Percentiles rank a stretch among this genome's conserved stretches.
Conservation (phyloP, 2,113 vertebrate species). For the Nicator chloris region DNA sequence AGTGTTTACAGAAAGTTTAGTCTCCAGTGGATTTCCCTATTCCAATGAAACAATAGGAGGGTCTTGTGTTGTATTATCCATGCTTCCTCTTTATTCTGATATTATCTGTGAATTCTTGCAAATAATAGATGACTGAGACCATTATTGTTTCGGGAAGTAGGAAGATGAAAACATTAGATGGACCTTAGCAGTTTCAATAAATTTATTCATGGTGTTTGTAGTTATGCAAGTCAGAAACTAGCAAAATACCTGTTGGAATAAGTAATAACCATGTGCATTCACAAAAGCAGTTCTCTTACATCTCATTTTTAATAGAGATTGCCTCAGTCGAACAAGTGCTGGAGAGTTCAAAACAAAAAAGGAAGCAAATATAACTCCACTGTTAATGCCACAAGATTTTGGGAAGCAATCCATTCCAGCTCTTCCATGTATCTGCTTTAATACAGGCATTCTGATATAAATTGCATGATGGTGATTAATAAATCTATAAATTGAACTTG, state of each 20-base stretch:
- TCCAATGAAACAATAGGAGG: neutral
- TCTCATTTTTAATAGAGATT: neutral
- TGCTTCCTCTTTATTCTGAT: constrained; percentile 28
- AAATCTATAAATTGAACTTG: constrained; percentile 8
- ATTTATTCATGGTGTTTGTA: neutral
- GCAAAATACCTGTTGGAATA: constrained; percentile 3
- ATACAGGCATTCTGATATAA: neutral
- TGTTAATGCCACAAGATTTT: neutral
- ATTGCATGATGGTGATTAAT: neutral
- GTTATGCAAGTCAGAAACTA: neutral
- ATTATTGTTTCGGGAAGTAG: constrained; percentile 20
- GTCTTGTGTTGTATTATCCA: neutral
- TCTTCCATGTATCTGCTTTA: neutral
- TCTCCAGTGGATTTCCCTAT: neutral
- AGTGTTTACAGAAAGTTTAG: neutral
- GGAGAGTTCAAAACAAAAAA: neutral
- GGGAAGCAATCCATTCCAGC: neutral
- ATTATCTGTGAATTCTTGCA: constrained; percentile 35
- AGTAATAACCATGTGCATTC: neutral
- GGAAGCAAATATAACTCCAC: neutral
- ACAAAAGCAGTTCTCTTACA: neutral
- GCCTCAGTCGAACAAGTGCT: neutral
- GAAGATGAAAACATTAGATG: constrained; percentile 9
- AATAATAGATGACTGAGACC: constrained; percentile 5
- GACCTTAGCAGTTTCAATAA: neutral